phyloP scores from a whole-genome alignment of 2,888 invertebrate genomes.

The Aporophyla lueneburgensis region DNA sequence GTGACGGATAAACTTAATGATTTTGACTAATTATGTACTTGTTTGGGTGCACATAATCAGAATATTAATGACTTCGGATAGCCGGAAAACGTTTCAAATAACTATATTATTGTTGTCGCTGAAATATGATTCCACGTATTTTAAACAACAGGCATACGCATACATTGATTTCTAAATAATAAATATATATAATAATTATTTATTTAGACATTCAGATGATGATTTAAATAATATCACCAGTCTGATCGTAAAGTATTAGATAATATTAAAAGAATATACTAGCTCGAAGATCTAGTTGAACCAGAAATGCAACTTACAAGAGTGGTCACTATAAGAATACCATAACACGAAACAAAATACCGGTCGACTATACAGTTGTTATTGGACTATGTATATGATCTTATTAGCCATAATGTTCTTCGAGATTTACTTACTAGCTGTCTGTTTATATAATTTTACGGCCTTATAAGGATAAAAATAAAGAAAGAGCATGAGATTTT shows the following conservation, averaged over 20 bases:
- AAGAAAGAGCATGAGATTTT: too few species aligned
- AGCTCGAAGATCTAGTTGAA: slow-evolving; percentile 29
- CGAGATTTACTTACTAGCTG: slow-evolving; percentile 17
- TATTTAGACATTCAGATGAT: background rate
- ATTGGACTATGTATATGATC: slow-evolving; percentile 18
- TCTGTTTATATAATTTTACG: background rate
- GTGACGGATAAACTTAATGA: slow-evolving; percentile 39
- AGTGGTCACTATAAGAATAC: slow-evolving; percentile 32
- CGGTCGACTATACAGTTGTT: slow-evolving; percentile 24
- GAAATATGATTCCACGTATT: background rate
- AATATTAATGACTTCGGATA: slow-evolving; percentile 16
- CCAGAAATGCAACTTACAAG: slow-evolving; percentile 18
- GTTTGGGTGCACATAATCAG: slow-evolving; percentile 24
- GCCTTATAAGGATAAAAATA: background rate
- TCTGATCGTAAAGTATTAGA: slow-evolving; percentile 11
- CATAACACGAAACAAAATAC: slow-evolving; percentile 31
- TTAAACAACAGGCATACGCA: background rate
- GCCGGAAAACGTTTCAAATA: slow-evolving; percentile 12
- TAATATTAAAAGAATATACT: slow-evolving; percentile 19
- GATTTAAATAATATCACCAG: slow-evolving; percentile 12
- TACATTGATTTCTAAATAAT: background rate
- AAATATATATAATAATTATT: background rate
- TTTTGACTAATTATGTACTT: slow-evolving; percentile 42
- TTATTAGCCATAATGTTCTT: slow-evolving; percentile 15
- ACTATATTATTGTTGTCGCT: background rate